These are phyloP conservation scores for Vultur gryphus DNA, from an alignment of 2,797 vertebrate genomes.

Conservation along the genomic window DNA sequence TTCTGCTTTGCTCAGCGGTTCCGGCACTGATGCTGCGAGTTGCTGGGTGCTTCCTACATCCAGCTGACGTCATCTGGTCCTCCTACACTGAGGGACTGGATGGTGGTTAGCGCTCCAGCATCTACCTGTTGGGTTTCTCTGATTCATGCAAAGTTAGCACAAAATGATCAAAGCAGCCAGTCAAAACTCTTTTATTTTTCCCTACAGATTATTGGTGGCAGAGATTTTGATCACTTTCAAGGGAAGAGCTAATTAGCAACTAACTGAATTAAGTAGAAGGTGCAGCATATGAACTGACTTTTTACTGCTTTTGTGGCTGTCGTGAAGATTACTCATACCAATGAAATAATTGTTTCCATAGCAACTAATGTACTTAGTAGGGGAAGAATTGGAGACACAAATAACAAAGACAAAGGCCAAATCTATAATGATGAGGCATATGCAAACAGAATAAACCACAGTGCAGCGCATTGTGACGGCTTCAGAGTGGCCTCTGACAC, in stretches of 20 bases:
- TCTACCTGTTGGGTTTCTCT: neutral
- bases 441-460: neutral
- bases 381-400: constrained; percentile 21
- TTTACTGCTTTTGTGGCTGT: constrained; percentile 33
- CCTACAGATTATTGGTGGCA: neutral
- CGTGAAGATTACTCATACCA: constrained; percentile 18
- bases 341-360: constrained; percentile 59
- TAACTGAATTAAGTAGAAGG: constrained; percentile 38
- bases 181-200: neutral
- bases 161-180: constrained; percentile 17
- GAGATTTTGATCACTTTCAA: constrained; percentile 31
- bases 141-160: neutral
- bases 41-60: neutral
- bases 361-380: constrained; percentile 33
- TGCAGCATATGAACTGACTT: constrained; percentile 1
- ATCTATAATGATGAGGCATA: neutral
- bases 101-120: neutral
- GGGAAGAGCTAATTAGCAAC: constrained; percentile 28
- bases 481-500: neutral
- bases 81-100: neutral
- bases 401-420: constrained; percentile 49
- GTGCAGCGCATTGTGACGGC: neutral
- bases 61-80: neutral
- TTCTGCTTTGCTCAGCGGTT: neutral
- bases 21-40: neutral